A percentile compares a stretch with the other conserved stretches of the same genome.
Conservation (phyloP, 2,888 invertebrate genomes). For the Loripinus fragilis region DNA sequence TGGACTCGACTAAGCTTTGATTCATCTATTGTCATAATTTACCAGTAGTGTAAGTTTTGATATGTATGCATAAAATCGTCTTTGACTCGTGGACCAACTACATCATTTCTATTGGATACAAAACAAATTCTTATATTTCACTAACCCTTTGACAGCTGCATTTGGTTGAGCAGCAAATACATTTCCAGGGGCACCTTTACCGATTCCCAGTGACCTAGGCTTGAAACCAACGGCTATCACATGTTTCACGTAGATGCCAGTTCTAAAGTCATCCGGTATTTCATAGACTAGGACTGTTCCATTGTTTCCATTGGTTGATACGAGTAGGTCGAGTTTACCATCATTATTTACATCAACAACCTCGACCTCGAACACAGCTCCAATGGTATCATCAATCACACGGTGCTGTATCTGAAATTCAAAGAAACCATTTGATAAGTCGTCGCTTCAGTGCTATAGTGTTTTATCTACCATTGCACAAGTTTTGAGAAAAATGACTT, state of each 20-base stretch:
- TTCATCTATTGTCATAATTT: too few species aligned
- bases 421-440: too few species aligned
- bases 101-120: too few species aligned
- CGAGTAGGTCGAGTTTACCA: slow-evolving; percentile 70
- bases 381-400: slow-evolving; percentile 66
- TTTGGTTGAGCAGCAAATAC: slow-evolving; percentile 58
- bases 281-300: slow-evolving; percentile 73
- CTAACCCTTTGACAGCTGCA: slow-evolving; percentile 30
- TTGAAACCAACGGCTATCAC: slow-evolving; percentile 63
- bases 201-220: slow-evolving; percentile 55
- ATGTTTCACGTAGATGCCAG: slow-evolving; percentile 60
- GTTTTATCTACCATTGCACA: too few species aligned
- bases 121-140: too few species aligned
- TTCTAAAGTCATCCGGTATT: slow-evolving; percentile 74
- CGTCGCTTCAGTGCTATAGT: too few species aligned
- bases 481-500: too few species aligned
- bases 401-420: slow-evolving; percentile 61
- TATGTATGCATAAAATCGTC: too few species aligned
- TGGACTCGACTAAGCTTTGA: too few species aligned
- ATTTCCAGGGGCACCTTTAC: slow-evolving; percentile 72
- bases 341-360: slow-evolving; percentile 73
- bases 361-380: slow-evolving; percentile 68
- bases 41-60: too few species aligned
- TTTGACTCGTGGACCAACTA: too few species aligned
- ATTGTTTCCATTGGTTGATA: slow-evolving; percentile 69